Conservation (phyloP, 2,113 vertebrate species). For the Pachyramphus minor region DNA sequence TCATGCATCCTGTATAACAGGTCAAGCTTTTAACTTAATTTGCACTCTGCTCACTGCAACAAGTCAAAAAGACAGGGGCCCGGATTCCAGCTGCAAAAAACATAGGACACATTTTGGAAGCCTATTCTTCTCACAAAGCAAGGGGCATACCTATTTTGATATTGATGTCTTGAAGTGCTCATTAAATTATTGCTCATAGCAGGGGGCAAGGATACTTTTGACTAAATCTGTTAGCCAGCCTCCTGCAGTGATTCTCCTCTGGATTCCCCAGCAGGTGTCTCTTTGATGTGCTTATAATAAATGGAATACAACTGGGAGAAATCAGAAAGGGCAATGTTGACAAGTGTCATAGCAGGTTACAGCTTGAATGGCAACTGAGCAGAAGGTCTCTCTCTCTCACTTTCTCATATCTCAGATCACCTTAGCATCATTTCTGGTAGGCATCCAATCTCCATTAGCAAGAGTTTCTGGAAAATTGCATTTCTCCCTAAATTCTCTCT, state of each 20-base stretch:
- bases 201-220: slow-evolving; percentile 57
- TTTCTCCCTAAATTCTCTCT: slow-evolving; percentile 37
- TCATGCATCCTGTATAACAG: background rate
- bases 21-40: slow-evolving; percentile 3
- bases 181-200: slow-evolving; percentile 69
- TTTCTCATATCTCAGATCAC: slow-evolving; percentile 65
- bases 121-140: slow-evolving; percentile 13
- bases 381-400: slow-evolving; percentile 65
- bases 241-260: slow-evolving; percentile 59
- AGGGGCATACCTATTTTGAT: slow-evolving; percentile 47
- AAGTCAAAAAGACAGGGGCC: background rate
- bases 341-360: slow-evolving; percentile 69
- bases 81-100: slow-evolving; percentile 15
- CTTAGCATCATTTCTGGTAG: slow-evolving; percentile 63
- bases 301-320: slow-evolving; percentile 71
- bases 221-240: slow-evolving; percentile 71
- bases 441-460: slow-evolving; percentile 55
- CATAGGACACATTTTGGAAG: background rate
- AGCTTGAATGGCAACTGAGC: slow-evolving; percentile 57
- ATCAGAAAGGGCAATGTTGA: slow-evolving; percentile 73
- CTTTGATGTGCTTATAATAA: slow-evolving; percentile 73
- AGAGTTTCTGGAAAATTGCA: slow-evolving; percentile 58
- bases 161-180: slow-evolving; percentile 59
- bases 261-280: slow-evolving; percentile 61
- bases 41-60: background rate